Conservation (phyloP, 2,888 invertebrate species). For the Adelphocoris suturalis region DNA sequence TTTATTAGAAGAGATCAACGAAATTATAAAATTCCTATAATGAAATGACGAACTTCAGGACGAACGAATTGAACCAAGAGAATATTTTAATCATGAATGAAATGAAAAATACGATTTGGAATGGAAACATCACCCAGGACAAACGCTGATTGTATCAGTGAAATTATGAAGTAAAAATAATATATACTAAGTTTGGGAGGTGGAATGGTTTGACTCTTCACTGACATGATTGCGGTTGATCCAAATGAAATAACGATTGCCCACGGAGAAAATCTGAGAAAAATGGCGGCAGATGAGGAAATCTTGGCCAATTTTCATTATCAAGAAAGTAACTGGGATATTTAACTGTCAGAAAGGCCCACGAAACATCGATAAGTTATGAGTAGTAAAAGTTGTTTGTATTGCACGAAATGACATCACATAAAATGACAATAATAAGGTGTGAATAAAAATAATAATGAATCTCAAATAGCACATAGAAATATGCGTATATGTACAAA, state of each 20-base stretch:
- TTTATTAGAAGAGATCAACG: conserved; percentile 22
- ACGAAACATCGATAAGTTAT: not conserved
- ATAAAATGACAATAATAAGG: not conserved
- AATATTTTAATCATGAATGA: not conserved
- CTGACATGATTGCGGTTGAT: too few relatives aligned
- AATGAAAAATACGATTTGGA: too few relatives aligned
- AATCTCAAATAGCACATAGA: not conserved
- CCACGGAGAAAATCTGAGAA: not conserved
- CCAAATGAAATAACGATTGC: not conserved
- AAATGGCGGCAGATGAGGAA: not conserved
- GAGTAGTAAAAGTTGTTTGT: not conserved
- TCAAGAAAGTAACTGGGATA: not conserved
- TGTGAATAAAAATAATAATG: not conserved
- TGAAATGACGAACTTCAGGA: not conserved
- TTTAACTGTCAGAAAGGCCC: not conserved
- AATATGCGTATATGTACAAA: not conserved
- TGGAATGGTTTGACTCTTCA: too few relatives aligned
- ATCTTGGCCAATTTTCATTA: not conserved
- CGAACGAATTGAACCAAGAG: not conserved
- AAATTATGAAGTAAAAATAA: not conserved
- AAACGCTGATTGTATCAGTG: too few relatives aligned
- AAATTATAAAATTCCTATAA: not conserved
- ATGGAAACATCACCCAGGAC: too few relatives aligned
- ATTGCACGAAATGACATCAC: not conserved
- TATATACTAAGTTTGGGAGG: not conserved